phyloP scores from a whole-genome alignment of 2,797 vertebrate species.

The Melanotaenia pygmaea region DNA sequence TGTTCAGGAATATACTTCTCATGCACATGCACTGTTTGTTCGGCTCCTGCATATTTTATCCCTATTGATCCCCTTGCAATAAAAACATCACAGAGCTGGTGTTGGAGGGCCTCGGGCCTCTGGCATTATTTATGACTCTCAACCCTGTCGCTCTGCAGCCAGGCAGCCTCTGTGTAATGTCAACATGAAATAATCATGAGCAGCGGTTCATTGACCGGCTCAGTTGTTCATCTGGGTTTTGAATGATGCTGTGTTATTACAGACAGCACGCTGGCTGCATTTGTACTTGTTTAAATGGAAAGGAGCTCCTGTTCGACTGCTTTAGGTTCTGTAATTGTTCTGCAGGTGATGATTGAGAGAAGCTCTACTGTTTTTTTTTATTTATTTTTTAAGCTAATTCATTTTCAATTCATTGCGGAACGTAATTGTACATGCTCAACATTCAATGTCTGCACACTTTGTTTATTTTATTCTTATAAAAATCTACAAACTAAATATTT shows the following conservation, averaged over 20 bases:
- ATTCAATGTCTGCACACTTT: no score
- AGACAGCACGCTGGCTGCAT: neutral
- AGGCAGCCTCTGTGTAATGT: conserved; percentile 43
- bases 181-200: conserved; percentile 64
- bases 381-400: neutral
- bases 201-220: conserved; percentile 35
- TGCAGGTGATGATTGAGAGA: neutral
- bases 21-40: conserved; percentile 59
- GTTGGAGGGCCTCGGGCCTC: conserved; percentile 30
- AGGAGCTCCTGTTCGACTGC: neutral
- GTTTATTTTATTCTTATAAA: no score
- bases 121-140: conserved; percentile 59
- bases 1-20: conserved; percentile 37
- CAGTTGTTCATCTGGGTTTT: conserved; percentile 16
- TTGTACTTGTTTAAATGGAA: conserved; percentile 3
- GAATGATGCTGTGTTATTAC: conserved; percentile 28
- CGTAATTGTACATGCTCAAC: no score
- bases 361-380: neutral
- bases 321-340: neutral
- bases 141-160: conserved; percentile 25
- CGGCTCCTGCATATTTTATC: conserved; percentile 64
- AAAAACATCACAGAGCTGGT: conserved; percentile 56
- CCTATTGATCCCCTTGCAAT: conserved; percentile 63
- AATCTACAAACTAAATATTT: no score
- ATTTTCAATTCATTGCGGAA: neutral